Conservation (phyloP, 2,888 invertebrate species). For the Eurytoma californica region DNA sequence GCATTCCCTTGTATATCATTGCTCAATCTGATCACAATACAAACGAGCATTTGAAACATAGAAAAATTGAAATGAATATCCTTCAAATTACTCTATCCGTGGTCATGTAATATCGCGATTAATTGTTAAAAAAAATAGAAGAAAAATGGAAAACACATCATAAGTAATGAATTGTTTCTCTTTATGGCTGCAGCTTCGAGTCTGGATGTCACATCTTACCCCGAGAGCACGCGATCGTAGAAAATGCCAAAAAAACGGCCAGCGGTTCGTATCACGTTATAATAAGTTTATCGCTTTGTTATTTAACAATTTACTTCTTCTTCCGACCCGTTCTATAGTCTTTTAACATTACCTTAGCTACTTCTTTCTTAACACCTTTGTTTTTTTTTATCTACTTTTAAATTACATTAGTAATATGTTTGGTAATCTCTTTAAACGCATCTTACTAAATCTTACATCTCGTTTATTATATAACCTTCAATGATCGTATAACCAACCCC, state of each 20-base stretch:
- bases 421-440: slow-evolving; percentile 12
- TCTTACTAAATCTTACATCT: slow-evolving; percentile 16
- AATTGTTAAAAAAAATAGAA: slow-evolving; percentile 13
- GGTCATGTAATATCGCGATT: slow-evolving; percentile 19
- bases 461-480: slow-evolving; percentile 6
- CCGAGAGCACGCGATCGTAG: slow-evolving; percentile 72
- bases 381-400: slow-evolving; percentile 30
- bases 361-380: slow-evolving; percentile 19
- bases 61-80: background rate
- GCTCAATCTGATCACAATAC: slow-evolving; percentile 11
- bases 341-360: slow-evolving; percentile 5
- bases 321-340: slow-evolving; percentile 29
- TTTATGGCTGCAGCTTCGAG: slow-evolving; percentile 71
- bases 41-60: slow-evolving; percentile 10
- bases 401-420: slow-evolving; percentile 24
- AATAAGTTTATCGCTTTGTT: slow-evolving; percentile 46
- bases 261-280: slow-evolving; percentile 71
- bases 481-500: slow-evolving; percentile 22
- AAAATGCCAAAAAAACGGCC: slow-evolving; percentile 73
- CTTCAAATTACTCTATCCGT: background rate
- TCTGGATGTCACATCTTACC: slow-evolving; percentile 72
- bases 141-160: slow-evolving; percentile 22
- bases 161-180: slow-evolving; percentile 58
- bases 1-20: slow-evolving; percentile 11
- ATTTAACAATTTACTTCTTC: slow-evolving; percentile 26